Base-by-base conservation (phyloP, 2,113 vertebrate species). In the Empidonax traillii region DNA sequence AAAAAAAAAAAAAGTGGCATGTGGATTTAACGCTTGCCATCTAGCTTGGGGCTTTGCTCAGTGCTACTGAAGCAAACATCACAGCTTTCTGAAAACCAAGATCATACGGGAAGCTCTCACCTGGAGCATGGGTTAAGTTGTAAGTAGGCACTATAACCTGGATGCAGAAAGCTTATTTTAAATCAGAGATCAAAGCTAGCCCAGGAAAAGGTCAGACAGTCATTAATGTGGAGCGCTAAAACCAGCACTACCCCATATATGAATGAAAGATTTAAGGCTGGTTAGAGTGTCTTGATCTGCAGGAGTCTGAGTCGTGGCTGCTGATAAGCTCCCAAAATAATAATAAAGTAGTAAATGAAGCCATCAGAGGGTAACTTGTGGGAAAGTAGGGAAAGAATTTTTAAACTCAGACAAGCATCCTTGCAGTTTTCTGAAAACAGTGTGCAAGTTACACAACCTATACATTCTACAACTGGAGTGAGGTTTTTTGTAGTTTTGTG, bases 401-500 rank as follows among this genome's bases (percentile, higher is more conserved):
- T 58, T 55, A 49, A 28, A 65, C 19, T 18, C 12, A 72, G n/a
- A 62, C 20, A 61, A 69, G 5, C 18, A 66, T 39, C 59, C 24
- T 12, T 7, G 12, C 20, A 31, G 14, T 55, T 47, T 61, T 89
- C 51, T 74, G 30, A 41, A 71, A 58, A n/a, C 0, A 11, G 6
- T 2, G 2, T 17, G 10, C 12, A 51, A 22, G 8, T 19, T 39
- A 62, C n/a, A 21, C 4, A 53, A 18, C 12, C 33, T 55, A 0
- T 23, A 79, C 8, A 19, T 27, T 21, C 15, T 39, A 0, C 23
- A 76, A 52, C 2, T 3, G 25, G 33, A 9, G 6, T 44, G 6
- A 1, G 4, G 3, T 2, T 41, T 35, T 77, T 30, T 11, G 16
- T n/a, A 14, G 8, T 62, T 75, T 58, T 15, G 14, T 9, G 4